These are phyloP conservation scores for Strongylocentrotus purpuratus DNA, from an alignment of 35 echinoderm and acorn worm genomes.

Conservation along the genomic window DNA sequence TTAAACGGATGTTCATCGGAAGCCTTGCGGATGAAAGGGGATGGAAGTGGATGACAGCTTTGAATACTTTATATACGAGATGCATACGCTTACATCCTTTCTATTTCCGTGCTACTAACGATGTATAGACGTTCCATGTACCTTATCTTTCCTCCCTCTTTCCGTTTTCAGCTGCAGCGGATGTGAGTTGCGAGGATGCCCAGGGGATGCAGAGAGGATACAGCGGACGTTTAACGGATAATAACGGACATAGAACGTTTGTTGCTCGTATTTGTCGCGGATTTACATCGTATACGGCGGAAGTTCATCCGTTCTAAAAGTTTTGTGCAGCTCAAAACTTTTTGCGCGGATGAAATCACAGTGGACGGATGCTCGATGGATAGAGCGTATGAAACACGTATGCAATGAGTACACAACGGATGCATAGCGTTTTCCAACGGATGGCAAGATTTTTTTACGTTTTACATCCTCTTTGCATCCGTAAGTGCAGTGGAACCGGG, in stretches of 20 bases:
- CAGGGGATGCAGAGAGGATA: background rate
- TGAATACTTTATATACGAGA: conserved; percentile 34
- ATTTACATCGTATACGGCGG: too few species aligned
- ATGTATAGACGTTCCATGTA: conserved; percentile 40
- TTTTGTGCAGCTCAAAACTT: conserved; percentile 37
- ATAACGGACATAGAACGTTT: conserved; percentile 24
- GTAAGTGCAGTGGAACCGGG: too few species aligned
- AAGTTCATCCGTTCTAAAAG: conserved; percentile 40
- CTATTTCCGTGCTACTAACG: conserved; percentile 30
- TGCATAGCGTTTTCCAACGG: conserved; percentile 11
- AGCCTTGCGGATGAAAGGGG: conserved; percentile 10
- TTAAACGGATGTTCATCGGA: conserved; percentile 25
- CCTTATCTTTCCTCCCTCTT: conserved; percentile 40
- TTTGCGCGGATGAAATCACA: too few species aligned
- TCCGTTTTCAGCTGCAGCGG: conserved; percentile 31
- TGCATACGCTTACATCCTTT: conserved; percentile 35
- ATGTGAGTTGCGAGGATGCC: conserved; percentile 37
- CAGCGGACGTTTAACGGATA: conserved; percentile 21
- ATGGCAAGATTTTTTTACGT: too few species aligned
- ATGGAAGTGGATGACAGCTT: conserved; percentile 33
- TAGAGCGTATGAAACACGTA: conserved; percentile 37
- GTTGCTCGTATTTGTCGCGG: conserved; percentile 21
- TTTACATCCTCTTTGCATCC: too few species aligned
- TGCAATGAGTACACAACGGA: conserved; percentile 34
- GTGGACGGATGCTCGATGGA: background rate